Evolutionary conservation across 2,888 invertebrate genomes (phyloP).

Genomic region (Hirtodrosophila histrioides): DNA sequence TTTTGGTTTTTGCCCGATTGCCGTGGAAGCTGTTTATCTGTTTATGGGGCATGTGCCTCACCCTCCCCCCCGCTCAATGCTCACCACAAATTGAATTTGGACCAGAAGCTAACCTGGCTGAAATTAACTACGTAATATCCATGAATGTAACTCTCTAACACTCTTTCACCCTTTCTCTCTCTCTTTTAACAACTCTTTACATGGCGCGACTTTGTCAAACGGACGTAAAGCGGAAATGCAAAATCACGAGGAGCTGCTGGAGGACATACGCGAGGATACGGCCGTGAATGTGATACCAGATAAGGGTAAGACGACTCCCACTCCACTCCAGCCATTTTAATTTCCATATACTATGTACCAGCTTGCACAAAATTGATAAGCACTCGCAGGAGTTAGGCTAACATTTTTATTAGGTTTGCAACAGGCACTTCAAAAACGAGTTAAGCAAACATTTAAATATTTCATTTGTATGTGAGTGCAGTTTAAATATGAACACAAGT

Average conservation of each 20-base stretch:
- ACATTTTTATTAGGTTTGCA: neutral
- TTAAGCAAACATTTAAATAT: no score
- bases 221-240: constrained; percentile 78
- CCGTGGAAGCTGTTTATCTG: constrained; percentile 41
- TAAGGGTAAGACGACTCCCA: constrained; percentile 80
- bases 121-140: constrained; percentile 60
- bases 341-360: no score
- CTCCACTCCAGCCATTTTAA: neutral
- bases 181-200: neutral
- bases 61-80: constrained; percentile 27
- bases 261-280: constrained; percentile 84
- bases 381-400: neutral
- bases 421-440: neutral
- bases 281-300: constrained; percentile 83
- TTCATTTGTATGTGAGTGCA: no score
- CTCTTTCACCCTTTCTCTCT: neutral
- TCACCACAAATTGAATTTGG: constrained; percentile 70
- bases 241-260: constrained; percentile 84
- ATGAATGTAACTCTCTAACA: constrained; percentile 46
- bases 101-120: constrained; percentile 42
- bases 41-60: constrained; percentile 35
- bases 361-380: neutral
- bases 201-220: constrained; percentile 3
- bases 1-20: constrained; percentile 41
- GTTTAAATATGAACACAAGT: no score